phyloP scores from a whole-genome alignment of 2,888 invertebrate genomes.

The Lasioglossum marginatum region DNA sequence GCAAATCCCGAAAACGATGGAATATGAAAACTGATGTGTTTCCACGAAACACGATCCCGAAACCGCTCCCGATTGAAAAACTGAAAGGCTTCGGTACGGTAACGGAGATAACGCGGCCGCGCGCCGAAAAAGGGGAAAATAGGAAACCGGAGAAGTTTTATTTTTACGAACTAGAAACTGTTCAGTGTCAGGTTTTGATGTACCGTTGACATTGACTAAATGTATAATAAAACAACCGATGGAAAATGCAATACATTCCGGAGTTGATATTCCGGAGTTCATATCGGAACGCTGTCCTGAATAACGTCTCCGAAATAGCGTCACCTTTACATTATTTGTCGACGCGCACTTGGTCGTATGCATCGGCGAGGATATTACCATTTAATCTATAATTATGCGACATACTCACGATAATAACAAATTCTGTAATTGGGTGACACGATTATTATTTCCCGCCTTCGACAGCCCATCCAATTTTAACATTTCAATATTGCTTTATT shows the following conservation, averaged over 20 bases:
- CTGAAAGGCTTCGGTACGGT: not conserved
- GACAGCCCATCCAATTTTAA: not conserved
- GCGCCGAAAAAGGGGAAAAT: not conserved
- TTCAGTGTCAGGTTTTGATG: not conserved
- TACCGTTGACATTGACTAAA: not conserved
- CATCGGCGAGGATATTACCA: not conserved
- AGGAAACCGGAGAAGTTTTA: not conserved
- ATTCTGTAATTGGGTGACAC: not conserved
- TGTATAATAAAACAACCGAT: conserved; percentile 3
- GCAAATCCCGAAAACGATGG: not conserved
- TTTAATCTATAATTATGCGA: not conserved
- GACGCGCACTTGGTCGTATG: not conserved
- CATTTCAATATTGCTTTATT: not conserved
- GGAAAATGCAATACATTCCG: not conserved
- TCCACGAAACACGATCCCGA: not conserved
- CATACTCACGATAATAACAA: not conserved
- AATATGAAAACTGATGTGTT: not conserved
- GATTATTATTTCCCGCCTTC: not conserved
- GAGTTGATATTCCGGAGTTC: not conserved
- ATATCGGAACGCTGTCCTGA: not conserved
- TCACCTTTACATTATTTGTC: not conserved
- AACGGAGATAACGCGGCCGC: not conserved
- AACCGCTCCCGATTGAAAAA: conserved; percentile 3
- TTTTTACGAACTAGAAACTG: not conserved
- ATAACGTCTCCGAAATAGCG: not conserved